Percentiles rank a stretch among this genome's conserved stretches.
Conservation (phyloP, 2,113 vertebrate genomes). For the Sinocyclocheilus anshuiensis region DNA sequence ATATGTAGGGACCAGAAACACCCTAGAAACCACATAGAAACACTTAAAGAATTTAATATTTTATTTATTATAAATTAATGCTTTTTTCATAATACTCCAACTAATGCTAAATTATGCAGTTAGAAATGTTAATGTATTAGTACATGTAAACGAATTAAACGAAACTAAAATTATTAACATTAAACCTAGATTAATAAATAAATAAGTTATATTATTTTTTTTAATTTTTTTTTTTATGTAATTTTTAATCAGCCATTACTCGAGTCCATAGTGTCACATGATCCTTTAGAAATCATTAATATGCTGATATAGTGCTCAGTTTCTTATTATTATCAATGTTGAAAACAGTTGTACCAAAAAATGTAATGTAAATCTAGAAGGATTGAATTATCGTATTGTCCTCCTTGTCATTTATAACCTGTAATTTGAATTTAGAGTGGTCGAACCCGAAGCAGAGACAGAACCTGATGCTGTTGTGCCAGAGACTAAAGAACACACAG, state of each 20-base stretch:
- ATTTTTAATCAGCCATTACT: no score
- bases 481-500: conserved; percentile 36
- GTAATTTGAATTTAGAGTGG: background rate
- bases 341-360: background rate
- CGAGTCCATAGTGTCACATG: background rate
- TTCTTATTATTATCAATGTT: background rate
- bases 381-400: background rate
- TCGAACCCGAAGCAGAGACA: conserved; percentile 17
- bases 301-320: background rate
- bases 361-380: background rate
- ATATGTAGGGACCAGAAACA: no score
- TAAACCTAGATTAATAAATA: background rate
- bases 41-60: background rate
- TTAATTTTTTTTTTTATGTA: no score
- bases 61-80: background rate
- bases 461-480: conserved; percentile 59
- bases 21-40: background rate
- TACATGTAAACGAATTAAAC: background rate
- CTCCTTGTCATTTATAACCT: background rate
- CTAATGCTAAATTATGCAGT: background rate
- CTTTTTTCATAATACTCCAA: background rate
- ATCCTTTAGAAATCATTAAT: background rate
- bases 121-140: background rate
- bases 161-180: no score
- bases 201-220: no score